Percentiles rank a stretch among this genome's conserved stretches.
Evolutionary conservation across 2,888 invertebrate genomes (phyloP).

Genomic region (Odontomyia ornata): DNA sequence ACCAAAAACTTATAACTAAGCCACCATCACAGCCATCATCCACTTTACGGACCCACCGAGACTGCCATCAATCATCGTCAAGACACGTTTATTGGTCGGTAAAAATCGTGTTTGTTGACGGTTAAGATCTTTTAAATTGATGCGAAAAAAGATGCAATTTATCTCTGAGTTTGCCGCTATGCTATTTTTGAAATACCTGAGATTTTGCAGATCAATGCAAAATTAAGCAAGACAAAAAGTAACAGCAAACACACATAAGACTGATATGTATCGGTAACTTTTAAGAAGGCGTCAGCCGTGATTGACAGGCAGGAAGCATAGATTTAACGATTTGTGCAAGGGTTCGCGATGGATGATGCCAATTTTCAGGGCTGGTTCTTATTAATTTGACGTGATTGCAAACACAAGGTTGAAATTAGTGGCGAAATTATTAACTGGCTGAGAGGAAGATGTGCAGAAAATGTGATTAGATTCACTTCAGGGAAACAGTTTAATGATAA

Average conservation of each 20-base stretch:
- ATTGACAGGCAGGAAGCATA: constrained; percentile 35
- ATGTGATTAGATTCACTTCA: constrained; percentile 41
- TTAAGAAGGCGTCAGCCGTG: constrained; percentile 21
- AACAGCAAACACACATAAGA: no score
- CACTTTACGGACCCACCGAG: constrained; percentile 20
- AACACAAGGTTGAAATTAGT: constrained; percentile 17
- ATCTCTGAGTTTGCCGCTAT: neutral
- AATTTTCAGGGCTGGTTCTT: constrained; percentile 22
- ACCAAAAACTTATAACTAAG: no score
- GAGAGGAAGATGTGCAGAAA: constrained; percentile 24
- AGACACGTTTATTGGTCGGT: constrained; percentile 39
- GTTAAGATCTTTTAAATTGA: constrained; percentile 41
- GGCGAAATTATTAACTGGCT: neutral
- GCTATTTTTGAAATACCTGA: neutral
- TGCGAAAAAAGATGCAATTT: constrained; percentile 36
- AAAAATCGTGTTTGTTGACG: constrained; percentile 35
- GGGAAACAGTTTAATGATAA: constrained; percentile 17
- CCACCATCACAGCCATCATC: neutral
- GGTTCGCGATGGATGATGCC: neutral
- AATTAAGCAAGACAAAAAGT: neutral
- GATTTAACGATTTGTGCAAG: neutral
- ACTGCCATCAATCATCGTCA: constrained; percentile 43
- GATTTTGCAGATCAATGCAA: neutral
- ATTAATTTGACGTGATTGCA: constrained; percentile 34
- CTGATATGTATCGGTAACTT: neutral